phyloP scores from a whole-genome alignment of 1,140 invertebrate genomes.

The Venustaconcha ellipsiformis region DNA sequence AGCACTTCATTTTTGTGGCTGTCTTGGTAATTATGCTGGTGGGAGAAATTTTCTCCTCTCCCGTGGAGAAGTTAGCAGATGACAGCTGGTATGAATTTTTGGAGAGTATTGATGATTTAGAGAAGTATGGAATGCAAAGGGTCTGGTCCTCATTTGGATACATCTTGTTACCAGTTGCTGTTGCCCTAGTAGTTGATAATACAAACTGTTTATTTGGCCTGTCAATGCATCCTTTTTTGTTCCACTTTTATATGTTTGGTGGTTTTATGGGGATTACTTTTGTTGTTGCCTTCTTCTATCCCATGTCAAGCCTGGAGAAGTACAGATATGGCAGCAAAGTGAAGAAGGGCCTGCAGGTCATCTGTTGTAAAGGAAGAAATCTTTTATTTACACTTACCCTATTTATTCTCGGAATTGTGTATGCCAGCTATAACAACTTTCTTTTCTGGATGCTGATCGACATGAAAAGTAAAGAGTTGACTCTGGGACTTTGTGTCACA shows the following conservation, averaged over 20 bases:
- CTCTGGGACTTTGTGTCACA: constrained; percentile 57
- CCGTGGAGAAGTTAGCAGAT: constrained; percentile 64
- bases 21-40: constrained; percentile 51
- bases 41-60: constrained; percentile 59
- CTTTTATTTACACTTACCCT: constrained; percentile 56
- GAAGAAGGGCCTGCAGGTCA: constrained; percentile 41
- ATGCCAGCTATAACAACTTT: constrained; percentile 57
- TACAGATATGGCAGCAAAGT: constrained; percentile 52
- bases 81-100: constrained; percentile 67
- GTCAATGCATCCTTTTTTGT: constrained; percentile 56
- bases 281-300: constrained; percentile 55
- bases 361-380: constrained; percentile 54
- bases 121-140: constrained; percentile 65
- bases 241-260: constrained; percentile 64
- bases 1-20: constrained; percentile 49
- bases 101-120: constrained; percentile 63
- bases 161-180: constrained; percentile 53
- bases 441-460: constrained; percentile 65
- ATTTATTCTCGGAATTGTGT: constrained; percentile 55
- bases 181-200: constrained; percentile 53
- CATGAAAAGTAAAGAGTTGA: constrained; percentile 52
- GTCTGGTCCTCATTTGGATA: constrained; percentile 58
- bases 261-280: constrained; percentile 52
- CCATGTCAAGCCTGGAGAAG: constrained; percentile 51
- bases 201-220: constrained; percentile 57